Evolutionary conservation across 1,140 invertebrate species (phyloP), one percentile per base, ranked within the genome.

Genomic region (Diabrotica undecimpunctata): DNA sequence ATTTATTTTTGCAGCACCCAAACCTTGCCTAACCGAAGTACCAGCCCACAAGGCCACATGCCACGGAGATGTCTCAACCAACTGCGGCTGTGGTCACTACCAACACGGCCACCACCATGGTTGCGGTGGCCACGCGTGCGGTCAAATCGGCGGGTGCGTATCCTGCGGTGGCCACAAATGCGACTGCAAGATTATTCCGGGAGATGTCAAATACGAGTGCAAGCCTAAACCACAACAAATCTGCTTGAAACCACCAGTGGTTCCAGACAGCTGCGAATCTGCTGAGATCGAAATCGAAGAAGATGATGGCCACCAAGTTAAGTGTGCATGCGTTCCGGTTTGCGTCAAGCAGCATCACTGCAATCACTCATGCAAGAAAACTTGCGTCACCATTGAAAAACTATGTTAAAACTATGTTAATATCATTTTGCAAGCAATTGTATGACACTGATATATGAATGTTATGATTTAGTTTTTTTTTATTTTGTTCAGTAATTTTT

Each of bases 151-250:
- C 14, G 12, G 53, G 14, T 41, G 50, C 12, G 12, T 13, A 7
- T 10, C 13, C 46, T n/a, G 39, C 38, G 13, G 38, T 12, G 54
- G 13, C 25, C 1, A 4, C 25, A 46, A 4, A 4, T 46, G 55
- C 14, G 11, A 10, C 39, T 60, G 58, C 46, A 60, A 60, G 35
- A 39, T 60, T n/a, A 60, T 60, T 25, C 58, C 58, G 2, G 64
- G 64, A 13, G 53, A 51, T 6, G 64, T 66, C 7, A 52, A 11
- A n/a, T 61, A 39, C 37, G 60, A 66, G 37, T 54, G n/a, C 10
- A 14, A 52, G 14, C 36, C 64, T 9, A 66, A 66, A 14, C 12
- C 35, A n/a, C 53, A 46, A 12, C 63, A 60, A 50, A 7, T 50
- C 12, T 60, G 58, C 12, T 25, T 54, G n/a, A 7, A 25, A 55